Base-by-base conservation (phyloP, 1,140 invertebrate species). In the Zophobas morio region DNA sequence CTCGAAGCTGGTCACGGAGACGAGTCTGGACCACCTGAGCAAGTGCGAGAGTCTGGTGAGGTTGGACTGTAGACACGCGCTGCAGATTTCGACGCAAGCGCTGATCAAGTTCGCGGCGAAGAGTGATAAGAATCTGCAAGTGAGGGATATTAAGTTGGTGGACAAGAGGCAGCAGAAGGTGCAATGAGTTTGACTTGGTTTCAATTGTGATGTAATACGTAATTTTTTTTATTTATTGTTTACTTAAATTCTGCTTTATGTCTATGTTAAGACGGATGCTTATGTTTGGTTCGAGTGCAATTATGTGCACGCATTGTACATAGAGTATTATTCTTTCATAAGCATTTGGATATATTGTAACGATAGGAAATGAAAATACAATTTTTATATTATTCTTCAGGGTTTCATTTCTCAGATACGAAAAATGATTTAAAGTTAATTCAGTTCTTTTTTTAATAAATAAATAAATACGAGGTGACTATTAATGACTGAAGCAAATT, bases 1-100 rank as follows among this genome's bases (percentile, higher is more conserved):
- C 54, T 96, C 96, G 85, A 90, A 92, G 49, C 87, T 95, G 77
- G 89, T 98, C 0, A 96, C 96, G 0, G 95, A 97, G 84, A 88
- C 89, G 1, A 93, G 93, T 74, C 87, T 97, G 8, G 94, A 96
- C 79, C 93, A 96, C 82, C 87, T 97, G 20, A 88, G 90, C 1
- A 89, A 91, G 37, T 94, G 93, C 84, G 89, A 90, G 63, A 88
- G 88, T 63, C 84, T 94, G 1, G 89, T 89, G 53, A 87, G 92
- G 74, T 84, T 96, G 78, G 94, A 96, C 83, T 88, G 95, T 39
- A 89, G 94, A 84, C 93, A 95, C 80, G 92, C 93, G 2, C 91
- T 93, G 5, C 91, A 94, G 80, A 92, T 96, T 3, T 93, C 93
- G 2, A 92, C 92, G 1, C 91, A 94, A 76, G 93, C 93, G 2